Percentiles rank a stretch among this genome's conserved stretches.
Conservation (phyloP, 1,140 invertebrate species). For the Drosophila tsacasi region DNA sequence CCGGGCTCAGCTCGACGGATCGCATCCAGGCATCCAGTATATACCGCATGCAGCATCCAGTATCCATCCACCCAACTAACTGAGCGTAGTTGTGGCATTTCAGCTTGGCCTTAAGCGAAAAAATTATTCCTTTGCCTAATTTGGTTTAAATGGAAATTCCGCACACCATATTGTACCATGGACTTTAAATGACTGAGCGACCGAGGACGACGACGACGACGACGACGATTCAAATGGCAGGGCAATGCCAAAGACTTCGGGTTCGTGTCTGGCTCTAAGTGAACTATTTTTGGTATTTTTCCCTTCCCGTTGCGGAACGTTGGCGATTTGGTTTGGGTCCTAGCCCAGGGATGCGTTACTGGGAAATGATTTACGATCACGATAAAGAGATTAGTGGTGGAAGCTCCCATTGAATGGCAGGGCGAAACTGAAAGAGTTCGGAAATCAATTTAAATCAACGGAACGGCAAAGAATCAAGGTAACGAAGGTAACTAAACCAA, state of each 20-base stretch:
- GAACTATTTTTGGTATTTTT: slow-evolving; percentile 75
- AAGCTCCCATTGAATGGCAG: slow-evolving; percentile 11
- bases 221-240: slow-evolving; percentile 20
- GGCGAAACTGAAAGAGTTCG: slow-evolving; percentile 20
- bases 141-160: slow-evolving; percentile 82
- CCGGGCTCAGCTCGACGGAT: slow-evolving; percentile 33
- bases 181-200: slow-evolving; percentile 74
- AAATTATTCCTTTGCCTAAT: slow-evolving; percentile 81
- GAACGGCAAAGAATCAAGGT: not conserved
- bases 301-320: slow-evolving; percentile 32
- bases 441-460: slow-evolving; percentile 16
- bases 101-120: slow-evolving; percentile 62
- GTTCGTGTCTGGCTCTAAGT: slow-evolving; percentile 49
- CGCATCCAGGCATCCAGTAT: slow-evolving; percentile 16
- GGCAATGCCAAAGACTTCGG: slow-evolving; percentile 38
- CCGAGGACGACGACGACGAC: slow-evolving; percentile 45
- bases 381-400: slow-evolving; percentile 56
- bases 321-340: slow-evolving; percentile 40
- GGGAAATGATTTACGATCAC: slow-evolving; percentile 62
- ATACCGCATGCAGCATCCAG: not conserved
- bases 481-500: not conserved
- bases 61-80: slow-evolving; percentile 40
- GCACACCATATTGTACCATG: slow-evolving; percentile 80
- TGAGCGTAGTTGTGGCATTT: slow-evolving; percentile 42
- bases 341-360: slow-evolving; percentile 24